Evolutionary conservation across 2,797 vertebrate genomes (phyloP).

Genomic region (Sebastes matsubarae): DNA sequence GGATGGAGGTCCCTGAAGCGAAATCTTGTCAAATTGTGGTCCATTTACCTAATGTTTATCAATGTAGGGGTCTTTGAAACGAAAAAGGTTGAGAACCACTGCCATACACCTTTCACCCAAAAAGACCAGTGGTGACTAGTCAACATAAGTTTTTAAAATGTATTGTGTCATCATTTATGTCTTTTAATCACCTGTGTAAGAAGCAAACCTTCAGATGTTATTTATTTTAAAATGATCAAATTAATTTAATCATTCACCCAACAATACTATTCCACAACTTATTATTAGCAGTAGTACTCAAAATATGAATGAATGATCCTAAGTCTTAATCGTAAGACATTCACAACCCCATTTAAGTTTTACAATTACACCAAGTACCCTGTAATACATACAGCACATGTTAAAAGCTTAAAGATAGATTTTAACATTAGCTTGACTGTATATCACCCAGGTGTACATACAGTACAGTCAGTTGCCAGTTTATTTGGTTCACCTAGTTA

Average conservation of each 20-base stretch:
- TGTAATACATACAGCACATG: neutral
- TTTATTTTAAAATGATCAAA: neutral
- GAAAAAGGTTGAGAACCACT: no score
- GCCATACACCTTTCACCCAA: neutral
- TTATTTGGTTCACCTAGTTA: neutral
- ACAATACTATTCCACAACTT: neutral
- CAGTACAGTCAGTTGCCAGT: neutral
- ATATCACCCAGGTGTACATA: neutral
- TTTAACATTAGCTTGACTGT: neutral
- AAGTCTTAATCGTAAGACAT: neutral
- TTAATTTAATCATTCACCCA: neutral
- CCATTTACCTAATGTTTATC: no score
- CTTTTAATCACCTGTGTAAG: neutral
- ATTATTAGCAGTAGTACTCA: neutral
- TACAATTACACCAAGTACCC: neutral
- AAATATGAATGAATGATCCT: neutral
- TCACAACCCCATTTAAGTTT: neutral
- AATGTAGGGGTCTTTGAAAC: no score
- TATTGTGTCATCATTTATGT: neutral
- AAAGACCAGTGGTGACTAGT: neutral
- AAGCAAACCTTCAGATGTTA: neutral
- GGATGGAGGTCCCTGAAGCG: no score
- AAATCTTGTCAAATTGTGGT: no score
- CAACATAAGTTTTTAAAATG: neutral
- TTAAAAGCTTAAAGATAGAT: neutral